A percentile compares a stretch with the other conserved stretches of the same genome.
Conservation (phyloP, 2,888 invertebrate species). For the Rhimphoctona megacephalus region DNA sequence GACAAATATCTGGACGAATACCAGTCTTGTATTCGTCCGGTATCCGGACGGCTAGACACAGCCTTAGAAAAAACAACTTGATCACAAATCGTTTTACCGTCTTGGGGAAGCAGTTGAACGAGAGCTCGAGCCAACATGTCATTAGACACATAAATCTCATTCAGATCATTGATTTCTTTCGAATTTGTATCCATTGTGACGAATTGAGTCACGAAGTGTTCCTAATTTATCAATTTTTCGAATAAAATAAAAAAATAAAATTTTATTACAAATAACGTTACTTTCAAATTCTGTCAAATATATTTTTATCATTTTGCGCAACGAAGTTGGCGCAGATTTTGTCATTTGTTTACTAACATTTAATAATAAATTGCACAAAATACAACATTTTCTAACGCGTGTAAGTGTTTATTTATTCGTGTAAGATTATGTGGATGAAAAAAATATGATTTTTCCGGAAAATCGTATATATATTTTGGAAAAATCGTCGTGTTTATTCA, state of each 20-base stretch:
- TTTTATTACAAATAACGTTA: not conserved
- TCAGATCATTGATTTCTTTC: slow-evolving; percentile 76
- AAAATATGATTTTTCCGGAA: not conserved
- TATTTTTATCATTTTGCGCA: not conserved
- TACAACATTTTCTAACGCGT: not conserved
- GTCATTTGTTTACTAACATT: slow-evolving; percentile 22
- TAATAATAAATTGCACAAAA: not conserved
- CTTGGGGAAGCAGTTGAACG: slow-evolving; percentile 82
- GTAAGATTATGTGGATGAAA: no score
- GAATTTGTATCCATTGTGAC: slow-evolving; percentile 27
- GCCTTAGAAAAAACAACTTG: not conserved
- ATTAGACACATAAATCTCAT: slow-evolving; percentile 84
- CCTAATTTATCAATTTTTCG: not conserved
- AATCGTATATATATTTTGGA: not conserved
- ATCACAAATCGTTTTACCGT: slow-evolving; percentile 74
- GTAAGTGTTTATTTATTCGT: not conserved
- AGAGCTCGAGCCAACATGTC: slow-evolving; percentile 84
- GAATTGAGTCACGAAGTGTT: not conserved
- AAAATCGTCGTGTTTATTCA: slow-evolving; percentile 1
- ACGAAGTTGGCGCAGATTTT: slow-evolving; percentile 7
- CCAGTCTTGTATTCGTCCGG: no score
- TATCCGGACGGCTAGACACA: no score
- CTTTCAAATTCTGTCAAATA: not conserved
- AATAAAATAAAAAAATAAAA: not conserved
- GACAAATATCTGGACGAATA: no score